Evolutionary conservation across 2,113 vertebrate genomes (phyloP).

Genomic region (Colinus virginianus): DNA sequence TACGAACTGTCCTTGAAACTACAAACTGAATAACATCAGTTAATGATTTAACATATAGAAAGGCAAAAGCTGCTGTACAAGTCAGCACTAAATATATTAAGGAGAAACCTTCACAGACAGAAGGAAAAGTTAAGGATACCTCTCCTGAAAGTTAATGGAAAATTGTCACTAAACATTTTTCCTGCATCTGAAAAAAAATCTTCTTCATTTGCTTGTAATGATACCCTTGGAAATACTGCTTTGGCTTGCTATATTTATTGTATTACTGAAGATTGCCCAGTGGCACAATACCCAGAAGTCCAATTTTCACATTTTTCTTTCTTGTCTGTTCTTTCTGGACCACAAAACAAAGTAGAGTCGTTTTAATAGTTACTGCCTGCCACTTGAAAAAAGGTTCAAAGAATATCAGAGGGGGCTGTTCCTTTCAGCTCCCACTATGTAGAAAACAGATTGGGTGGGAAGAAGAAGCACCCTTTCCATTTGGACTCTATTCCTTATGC

Average conservation of each 20-base stretch:
- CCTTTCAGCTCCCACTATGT: neutral
- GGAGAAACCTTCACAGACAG: neutral
- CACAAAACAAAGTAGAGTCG: neutral
- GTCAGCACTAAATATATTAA: neutral
- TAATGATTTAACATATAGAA: neutral
- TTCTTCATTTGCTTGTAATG: neutral
- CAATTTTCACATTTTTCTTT: neutral
- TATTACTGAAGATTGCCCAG: fast-evolving
- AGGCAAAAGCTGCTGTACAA: neutral
- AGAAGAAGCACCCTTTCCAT: neutral
- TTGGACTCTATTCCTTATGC: neutral
- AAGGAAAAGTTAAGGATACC: neutral
- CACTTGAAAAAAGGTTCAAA: neutral
- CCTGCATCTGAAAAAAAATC: neutral
- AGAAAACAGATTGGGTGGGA: neutral
- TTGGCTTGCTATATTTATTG: neutral
- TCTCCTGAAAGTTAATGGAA: neutral
- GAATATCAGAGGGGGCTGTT: neutral
- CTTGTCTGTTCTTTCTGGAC: neutral
- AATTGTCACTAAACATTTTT: neutral
- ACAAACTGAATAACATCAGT: neutral
- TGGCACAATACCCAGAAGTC: neutral
- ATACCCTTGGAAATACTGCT: neutral
- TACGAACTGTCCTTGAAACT: constrained; percentile 25
- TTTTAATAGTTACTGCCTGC: neutral